Conservation (phyloP, 2,888 invertebrate genomes). For the Nephrotoma appendiculata region DNA sequence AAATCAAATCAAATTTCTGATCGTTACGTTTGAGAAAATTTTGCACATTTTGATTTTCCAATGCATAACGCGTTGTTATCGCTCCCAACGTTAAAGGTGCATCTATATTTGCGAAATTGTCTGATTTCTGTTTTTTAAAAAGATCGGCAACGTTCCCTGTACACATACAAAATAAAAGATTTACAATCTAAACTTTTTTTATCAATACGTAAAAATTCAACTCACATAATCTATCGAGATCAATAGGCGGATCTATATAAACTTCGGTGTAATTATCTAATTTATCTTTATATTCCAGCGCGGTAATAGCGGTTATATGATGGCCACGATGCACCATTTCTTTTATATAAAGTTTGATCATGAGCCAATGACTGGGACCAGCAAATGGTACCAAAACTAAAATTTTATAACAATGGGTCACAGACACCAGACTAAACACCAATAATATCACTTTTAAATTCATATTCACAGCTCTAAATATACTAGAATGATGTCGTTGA, state of each 20-base stretch:
- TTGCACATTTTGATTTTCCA: slow-evolving; percentile 23
- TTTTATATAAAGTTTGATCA: slow-evolving; percentile 28
- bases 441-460: not conserved
- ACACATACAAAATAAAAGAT: not conserved
- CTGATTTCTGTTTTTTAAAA: not conserved
- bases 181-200: not conserved
- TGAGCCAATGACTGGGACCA: slow-evolving; percentile 32
- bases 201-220: slow-evolving; percentile 1
- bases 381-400: slow-evolving; percentile 31
- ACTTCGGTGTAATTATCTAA: slow-evolving; percentile 32
- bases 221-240: slow-evolving; percentile 28
- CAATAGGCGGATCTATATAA: slow-evolving; percentile 25
- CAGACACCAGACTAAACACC: not conserved
- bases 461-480: not conserved
- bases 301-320: slow-evolving; percentile 27
- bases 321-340: slow-evolving; percentile 30
- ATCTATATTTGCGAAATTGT: not conserved
- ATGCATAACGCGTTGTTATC: slow-evolving; percentile 23
- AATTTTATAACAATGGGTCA: slow-evolving; percentile 18
- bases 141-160: not conserved
- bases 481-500: not conserved
- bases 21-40: slow-evolving; percentile 24
- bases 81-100: slow-evolving; percentile 7
- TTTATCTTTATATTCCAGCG: slow-evolving; percentile 7
- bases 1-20: slow-evolving; percentile 31